Evolutionary conservation across 2,113 vertebrate species (phyloP), one percentile per base, ranked within the genome.

Genomic region (Melanostigma gelatinosum): DNA sequence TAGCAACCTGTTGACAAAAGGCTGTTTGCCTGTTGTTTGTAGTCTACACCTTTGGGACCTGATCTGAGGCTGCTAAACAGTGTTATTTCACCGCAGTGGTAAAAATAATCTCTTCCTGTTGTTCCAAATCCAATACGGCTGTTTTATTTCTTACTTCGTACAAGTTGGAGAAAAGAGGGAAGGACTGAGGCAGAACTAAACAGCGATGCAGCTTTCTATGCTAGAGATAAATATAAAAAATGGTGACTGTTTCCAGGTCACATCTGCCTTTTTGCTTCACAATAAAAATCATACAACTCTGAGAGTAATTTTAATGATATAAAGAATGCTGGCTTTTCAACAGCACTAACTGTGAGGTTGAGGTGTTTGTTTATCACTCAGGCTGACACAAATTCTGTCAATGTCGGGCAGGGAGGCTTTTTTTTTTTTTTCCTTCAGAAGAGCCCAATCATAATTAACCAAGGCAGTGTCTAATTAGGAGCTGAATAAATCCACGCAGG

Each of bases 391-490:
- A 92, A 93, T 92, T 92, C 89, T 86, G 88, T 83, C 84, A 77
- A 77, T 86, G 85, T 91, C 84, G 38, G 85, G 70, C 73, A 87
- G 73, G 75, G 79, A 79, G 54, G 20, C 34, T 8, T 54, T 67
- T 77, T 87, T 83, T 79, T 50, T 38, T 1, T 60, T 6, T 52
- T 38, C 62, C 77, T 91, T 76, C 86, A 92, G 79, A 90, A 88
- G 89, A 93, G 93, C 93, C 92, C 92, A 93, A 94, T 95, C 93
- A 95, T 96, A 95, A 96, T 95, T 95, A 94, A 93, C 92, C 84
- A 91, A 93, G 93, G 93, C 93, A 94, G 91, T 88, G 76, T 94
- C 95, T 95, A 95, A 96, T 95, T 95, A 95, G 92, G 72, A 93
- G 88, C 92, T 94, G 92, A 94, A 95, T 94, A 95, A 94, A 93